Conservation (phyloP, 2,797 vertebrate genomes). For the Argya squamiceps region DNA sequence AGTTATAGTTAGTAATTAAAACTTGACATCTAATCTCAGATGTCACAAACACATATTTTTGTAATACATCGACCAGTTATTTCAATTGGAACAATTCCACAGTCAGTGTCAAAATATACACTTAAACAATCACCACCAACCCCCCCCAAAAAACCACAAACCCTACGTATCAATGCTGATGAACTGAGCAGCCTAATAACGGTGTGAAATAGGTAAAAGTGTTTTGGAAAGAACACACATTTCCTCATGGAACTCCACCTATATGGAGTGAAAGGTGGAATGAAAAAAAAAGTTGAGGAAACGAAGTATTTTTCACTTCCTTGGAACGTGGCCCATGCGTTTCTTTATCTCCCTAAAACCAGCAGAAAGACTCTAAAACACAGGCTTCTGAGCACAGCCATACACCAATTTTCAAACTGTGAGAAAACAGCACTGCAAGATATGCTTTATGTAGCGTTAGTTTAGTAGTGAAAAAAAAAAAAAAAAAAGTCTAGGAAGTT, state of each 20-base stretch:
- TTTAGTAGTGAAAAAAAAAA: background rate
- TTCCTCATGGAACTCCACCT: background rate
- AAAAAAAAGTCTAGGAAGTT: background rate
- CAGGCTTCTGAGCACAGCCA: accelerated
- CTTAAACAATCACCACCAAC: background rate
- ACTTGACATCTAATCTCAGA: background rate
- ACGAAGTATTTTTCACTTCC: background rate
- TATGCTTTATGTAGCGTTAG: background rate
- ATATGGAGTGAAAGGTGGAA: background rate
- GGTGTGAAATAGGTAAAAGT: background rate
- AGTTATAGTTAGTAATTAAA: background rate
- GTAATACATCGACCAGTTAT: background rate
- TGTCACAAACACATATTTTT: background rate
- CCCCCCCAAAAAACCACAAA: accelerated
- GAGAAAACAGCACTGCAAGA: background rate
- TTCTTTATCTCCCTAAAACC: background rate
- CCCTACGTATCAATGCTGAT: accelerated
- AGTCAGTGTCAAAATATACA: background rate
- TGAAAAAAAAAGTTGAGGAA: background rate
- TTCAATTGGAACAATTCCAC: background rate
- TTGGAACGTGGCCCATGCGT: background rate
- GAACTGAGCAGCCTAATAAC: background rate
- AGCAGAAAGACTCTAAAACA: background rate
- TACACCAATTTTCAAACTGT: background rate
- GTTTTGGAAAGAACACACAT: background rate